These are phyloP conservation scores for Varanus salvator DNA, from an alignment of 2,113 vertebrate genomes.

Conservation along the genomic window DNA sequence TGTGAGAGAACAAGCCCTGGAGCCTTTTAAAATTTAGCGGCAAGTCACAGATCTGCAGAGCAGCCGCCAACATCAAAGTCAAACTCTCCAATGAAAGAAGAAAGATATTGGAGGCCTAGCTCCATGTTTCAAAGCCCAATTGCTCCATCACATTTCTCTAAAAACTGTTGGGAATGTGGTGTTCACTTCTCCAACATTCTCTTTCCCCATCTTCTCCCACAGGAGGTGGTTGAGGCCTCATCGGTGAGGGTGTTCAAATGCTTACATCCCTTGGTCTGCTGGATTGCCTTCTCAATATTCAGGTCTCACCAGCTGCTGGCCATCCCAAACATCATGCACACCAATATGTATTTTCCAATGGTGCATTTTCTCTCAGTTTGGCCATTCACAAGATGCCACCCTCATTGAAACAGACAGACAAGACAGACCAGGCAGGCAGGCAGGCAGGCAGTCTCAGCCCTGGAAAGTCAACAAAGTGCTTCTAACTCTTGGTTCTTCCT, in stretches of 20 bases:
- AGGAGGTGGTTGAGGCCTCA: too few species aligned
- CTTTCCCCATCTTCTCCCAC: background rate
- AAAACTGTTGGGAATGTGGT: background rate
- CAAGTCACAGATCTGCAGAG: background rate
- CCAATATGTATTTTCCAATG: too few species aligned
- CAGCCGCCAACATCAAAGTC: slow-evolving; percentile 54
- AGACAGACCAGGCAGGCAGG: too few species aligned
- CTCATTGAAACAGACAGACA: background rate
- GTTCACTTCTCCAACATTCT: background rate
- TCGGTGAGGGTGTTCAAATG: too few species aligned
- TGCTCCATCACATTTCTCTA: background rate
- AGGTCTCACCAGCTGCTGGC: too few species aligned
- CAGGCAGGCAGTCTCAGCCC: background rate
- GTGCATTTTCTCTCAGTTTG: too few species aligned
- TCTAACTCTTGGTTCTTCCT: background rate
- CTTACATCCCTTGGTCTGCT: too few species aligned
- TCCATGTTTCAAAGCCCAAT: slow-evolving; percentile 44
- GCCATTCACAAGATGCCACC: too few species aligned
- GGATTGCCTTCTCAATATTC: too few species aligned
- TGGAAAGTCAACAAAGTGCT: background rate
- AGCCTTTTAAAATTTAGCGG: slow-evolving; percentile 61
- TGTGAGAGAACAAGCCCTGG: slow-evolving; percentile 61
- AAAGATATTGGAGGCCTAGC: slow-evolving; percentile 35
- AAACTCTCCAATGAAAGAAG: slow-evolving; percentile 52
- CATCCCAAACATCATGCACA: too few species aligned